Conservation (phyloP, 1,140 invertebrate species). For the Drosophila lowei region DNA sequence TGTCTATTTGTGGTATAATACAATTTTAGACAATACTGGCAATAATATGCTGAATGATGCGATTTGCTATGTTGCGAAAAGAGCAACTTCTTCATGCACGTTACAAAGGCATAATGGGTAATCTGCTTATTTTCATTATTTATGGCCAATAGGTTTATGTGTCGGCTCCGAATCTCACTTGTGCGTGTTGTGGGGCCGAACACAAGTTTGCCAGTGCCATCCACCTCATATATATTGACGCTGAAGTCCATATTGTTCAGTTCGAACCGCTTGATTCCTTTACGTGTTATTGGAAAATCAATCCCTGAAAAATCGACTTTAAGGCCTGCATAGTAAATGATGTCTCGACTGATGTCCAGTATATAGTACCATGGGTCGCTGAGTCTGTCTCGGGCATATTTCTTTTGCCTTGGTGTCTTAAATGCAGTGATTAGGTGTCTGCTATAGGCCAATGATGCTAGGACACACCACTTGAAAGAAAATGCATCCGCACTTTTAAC, state of each 20-base stretch:
- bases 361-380: not conserved
- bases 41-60: not conserved
- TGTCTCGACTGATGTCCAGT: not conserved
- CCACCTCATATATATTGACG: not conserved
- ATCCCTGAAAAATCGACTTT: not conserved
- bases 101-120: not conserved
- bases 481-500: not conserved
- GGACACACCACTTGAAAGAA: constrained; percentile 8
- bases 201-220: not conserved
- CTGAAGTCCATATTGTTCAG: not conserved
- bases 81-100: not conserved
- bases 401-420: not conserved
- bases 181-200: not conserved
- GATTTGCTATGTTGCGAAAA: not conserved
- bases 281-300: not conserved
- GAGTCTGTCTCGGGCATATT: not conserved
- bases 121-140: not conserved
- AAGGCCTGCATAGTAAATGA: not conserved
- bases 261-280: constrained; percentile 3
- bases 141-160: not conserved
- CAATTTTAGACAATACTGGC: not conserved
- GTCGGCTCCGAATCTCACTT: not conserved
- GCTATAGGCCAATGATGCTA: not conserved
- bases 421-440: not conserved
- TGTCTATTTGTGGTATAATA: not conserved